These are phyloP conservation scores for Xenus cinereus DNA, from an alignment of 2,113 vertebrate genomes.

Conservation along the genomic window DNA sequence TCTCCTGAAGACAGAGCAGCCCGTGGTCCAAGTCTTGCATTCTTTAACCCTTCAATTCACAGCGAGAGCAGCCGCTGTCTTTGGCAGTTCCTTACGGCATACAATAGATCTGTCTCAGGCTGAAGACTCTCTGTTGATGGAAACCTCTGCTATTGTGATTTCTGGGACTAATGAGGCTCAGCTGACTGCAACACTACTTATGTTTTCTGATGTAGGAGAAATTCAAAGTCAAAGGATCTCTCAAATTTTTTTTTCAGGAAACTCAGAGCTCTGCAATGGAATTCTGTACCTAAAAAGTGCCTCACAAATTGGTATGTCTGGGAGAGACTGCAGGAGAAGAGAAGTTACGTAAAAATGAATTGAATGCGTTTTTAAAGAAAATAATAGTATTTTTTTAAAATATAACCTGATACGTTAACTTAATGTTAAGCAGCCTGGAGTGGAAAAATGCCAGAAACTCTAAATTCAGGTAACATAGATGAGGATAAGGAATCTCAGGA, in stretches of 20 bases:
- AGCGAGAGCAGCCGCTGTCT: neutral
- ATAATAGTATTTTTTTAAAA: neutral
- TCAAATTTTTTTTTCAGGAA: neutral
- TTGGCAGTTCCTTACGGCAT: neutral
- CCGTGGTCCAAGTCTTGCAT: conserved; percentile 29
- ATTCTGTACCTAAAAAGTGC: neutral
- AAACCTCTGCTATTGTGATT: conserved; percentile 45
- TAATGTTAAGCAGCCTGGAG: neutral
- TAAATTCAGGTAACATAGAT: neutral
- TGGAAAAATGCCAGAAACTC: neutral
- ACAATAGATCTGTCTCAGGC: conserved; percentile 44
- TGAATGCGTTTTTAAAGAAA: neutral
- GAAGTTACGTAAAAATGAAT: neutral
- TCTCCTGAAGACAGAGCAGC: neutral
- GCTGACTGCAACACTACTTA: conserved; percentile 15
- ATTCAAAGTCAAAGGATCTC: conserved; percentile 28
- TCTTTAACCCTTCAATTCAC: conserved; percentile 61
- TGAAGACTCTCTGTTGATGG: conserved; percentile 30
- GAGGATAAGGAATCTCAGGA: neutral
- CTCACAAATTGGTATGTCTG: neutral
- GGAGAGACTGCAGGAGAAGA: neutral
- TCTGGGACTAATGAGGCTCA: conserved; percentile 53
- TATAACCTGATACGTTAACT: neutral
- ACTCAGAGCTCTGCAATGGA: neutral
- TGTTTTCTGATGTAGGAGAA: conserved; percentile 34